Evolutionary conservation across 2,797 vertebrate genomes (phyloP).

Genomic region (Platyrinchus mystaceus): DNA sequence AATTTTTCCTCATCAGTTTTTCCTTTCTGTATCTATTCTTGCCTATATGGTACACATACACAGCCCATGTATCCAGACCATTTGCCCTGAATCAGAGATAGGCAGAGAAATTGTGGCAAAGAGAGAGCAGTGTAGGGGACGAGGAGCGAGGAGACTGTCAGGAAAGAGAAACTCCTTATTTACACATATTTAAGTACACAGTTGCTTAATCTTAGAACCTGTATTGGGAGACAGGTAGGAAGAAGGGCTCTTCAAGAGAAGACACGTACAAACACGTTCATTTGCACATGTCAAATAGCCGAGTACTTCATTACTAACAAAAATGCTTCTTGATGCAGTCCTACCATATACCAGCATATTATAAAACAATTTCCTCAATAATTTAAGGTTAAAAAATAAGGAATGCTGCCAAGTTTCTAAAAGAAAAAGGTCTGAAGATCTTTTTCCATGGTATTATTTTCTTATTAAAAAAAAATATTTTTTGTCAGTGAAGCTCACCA

Average conservation of each 20-base stretch:
- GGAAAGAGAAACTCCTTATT: neutral
- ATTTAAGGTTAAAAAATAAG: neutral
- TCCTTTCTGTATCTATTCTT: neutral
- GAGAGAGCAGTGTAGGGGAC: neutral
- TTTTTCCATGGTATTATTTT: neutral
- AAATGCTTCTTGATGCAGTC: neutral
- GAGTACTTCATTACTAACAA: neutral
- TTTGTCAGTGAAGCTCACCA: neutral
- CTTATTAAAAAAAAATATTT: neutral
- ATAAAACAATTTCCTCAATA: neutral
- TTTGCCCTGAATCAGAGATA: neutral
- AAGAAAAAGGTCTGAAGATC: neutral
- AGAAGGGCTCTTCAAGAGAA: neutral
- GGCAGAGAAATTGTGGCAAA: neutral
- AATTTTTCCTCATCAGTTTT: neutral
- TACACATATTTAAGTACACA: neutral
- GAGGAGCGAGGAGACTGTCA: neutral
- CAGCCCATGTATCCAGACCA: neutral
- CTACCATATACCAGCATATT: neutral
- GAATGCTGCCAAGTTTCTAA: neutral
- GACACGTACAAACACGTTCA: rapidly evolving
- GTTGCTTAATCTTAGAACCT: neutral
- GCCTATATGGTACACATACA: neutral
- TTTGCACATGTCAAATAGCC: neutral
- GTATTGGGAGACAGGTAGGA: neutral